A percentile compares a stretch with the other conserved stretches of the same genome.
Evolutionary conservation across 2,888 invertebrate species (phyloP).

Genomic region (Rhamphomyia laevipes): DNA sequence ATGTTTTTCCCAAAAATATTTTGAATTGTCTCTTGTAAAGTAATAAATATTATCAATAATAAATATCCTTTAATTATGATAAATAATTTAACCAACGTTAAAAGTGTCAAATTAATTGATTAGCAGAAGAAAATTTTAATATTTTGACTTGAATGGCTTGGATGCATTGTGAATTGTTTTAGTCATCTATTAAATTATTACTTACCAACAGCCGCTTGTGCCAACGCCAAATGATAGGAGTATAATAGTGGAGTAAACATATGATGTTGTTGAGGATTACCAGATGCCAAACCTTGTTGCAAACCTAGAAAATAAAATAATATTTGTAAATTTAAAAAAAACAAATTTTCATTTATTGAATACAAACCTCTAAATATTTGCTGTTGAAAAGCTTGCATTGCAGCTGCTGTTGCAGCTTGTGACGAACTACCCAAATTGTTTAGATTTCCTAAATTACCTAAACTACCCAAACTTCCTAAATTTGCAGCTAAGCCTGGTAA

Average conservation of each 20-base stretch:
- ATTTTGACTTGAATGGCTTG: not conserved
- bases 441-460: slow-evolving; percentile 29
- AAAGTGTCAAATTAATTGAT: not conserved
- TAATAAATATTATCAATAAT: too few species aligned
- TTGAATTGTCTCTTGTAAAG: too few species aligned
- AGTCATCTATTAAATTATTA: slow-evolving; percentile 3
- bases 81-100: too few species aligned
- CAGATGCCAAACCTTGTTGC: slow-evolving; percentile 30
- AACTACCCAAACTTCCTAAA: slow-evolving; percentile 21
- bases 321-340: too few species aligned
- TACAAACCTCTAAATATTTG: slow-evolving; percentile 66
- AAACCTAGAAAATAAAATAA: slow-evolving; percentile 22
- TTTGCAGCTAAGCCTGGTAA: slow-evolving; percentile 29
- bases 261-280: slow-evolving; percentile 73
- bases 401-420: slow-evolving; percentile 48
- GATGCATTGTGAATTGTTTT: slow-evolving; percentile 10
- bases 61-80: too few species aligned
- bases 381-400: slow-evolving; percentile 75
- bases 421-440: slow-evolving; percentile 26
- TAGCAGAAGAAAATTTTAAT: not conserved
- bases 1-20: too few species aligned
- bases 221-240: slow-evolving; percentile 81
- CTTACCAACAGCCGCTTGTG: slow-evolving; percentile 53
- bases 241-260: slow-evolving; percentile 79
- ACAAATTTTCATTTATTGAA: too few species aligned